phyloP scores from a whole-genome alignment of 2,797 vertebrate species.

The Enteromius mattozi region DNA sequence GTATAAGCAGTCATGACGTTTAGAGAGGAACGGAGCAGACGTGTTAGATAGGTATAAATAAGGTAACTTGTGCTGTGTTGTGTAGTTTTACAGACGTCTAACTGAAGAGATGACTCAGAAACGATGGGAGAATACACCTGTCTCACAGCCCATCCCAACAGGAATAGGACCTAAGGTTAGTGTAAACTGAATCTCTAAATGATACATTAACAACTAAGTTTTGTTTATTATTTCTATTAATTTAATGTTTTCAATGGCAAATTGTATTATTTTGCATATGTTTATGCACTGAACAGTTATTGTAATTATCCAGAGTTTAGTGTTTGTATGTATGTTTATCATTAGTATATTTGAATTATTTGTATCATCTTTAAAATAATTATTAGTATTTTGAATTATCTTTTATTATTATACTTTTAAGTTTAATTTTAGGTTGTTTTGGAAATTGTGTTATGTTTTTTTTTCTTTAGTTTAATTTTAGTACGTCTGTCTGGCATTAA shows the following conservation, averaged over 20 bases:
- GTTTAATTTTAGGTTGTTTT: neutral
- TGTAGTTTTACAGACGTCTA: slow-evolving; percentile 91
- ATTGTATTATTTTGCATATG: neutral
- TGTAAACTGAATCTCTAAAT: neutral
- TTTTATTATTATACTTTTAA: neutral
- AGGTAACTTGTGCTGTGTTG: neutral
- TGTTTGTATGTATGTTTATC: neutral
- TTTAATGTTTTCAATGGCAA: neutral
- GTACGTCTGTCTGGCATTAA: neutral
- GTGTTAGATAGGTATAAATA: neutral
- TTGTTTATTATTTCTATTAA: neutral
- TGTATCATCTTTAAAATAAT: neutral
- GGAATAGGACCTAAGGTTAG: slow-evolving; percentile 82
- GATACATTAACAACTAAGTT: neutral
- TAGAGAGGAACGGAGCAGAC: neutral
- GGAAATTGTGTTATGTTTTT: no score
- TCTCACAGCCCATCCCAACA: slow-evolving; percentile 83
- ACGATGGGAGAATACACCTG: slow-evolving; percentile 89
- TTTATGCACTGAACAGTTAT: neutral
- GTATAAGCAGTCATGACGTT: neutral
- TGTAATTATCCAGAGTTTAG: neutral
- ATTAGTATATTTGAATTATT: neutral
- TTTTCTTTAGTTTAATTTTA: neutral
- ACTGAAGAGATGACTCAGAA: slow-evolving; percentile 94
- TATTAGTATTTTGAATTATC: neutral